These are phyloP conservation scores for Eudasyphora cyanicolor DNA, from an alignment of 2,888 invertebrate genomes.

Conservation along the genomic window DNA sequence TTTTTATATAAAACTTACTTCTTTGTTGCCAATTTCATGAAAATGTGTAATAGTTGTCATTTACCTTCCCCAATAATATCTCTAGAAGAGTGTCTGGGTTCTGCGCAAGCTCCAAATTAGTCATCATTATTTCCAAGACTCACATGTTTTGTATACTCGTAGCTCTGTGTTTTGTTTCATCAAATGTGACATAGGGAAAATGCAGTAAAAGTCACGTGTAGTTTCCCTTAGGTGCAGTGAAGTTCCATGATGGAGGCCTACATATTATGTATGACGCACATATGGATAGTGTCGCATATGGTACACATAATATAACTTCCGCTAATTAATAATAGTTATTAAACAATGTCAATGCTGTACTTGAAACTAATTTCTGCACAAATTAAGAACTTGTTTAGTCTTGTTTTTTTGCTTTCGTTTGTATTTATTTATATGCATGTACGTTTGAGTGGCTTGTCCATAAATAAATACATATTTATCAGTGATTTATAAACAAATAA, in stretches of 20 bases:
- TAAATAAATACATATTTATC: conserved; percentile 1
- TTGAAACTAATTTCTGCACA: conserved; percentile 3
- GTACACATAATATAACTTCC: conserved; percentile 13
- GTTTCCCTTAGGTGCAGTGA: neutral
- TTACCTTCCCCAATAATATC: neutral
- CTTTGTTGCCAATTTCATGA: conserved; percentile 13
- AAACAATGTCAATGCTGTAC: neutral
- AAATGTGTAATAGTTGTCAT: conserved; percentile 23
- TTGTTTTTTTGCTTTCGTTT: neutral
- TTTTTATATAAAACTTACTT: no score
- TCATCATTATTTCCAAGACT: conserved; percentile 43
- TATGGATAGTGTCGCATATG: no score
- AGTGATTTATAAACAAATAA: neutral
- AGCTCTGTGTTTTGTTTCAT: neutral
- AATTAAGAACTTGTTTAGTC: conserved; percentile 2
- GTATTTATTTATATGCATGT: neutral
- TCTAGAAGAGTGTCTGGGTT: neutral
- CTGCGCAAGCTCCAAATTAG: conserved; percentile 58
- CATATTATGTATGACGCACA: neutral
- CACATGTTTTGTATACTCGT: conserved; percentile 34
- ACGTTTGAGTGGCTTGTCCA: neutral
- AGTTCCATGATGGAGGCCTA: neutral
- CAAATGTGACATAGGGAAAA: neutral
- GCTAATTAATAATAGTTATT: neutral
- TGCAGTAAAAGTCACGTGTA: conserved; percentile 53